Evolutionary conservation across 92 coral and sea anemone species (phyloP), one percentile per base, ranked within the genome.

Genomic region (Diadumene lineata): DNA sequence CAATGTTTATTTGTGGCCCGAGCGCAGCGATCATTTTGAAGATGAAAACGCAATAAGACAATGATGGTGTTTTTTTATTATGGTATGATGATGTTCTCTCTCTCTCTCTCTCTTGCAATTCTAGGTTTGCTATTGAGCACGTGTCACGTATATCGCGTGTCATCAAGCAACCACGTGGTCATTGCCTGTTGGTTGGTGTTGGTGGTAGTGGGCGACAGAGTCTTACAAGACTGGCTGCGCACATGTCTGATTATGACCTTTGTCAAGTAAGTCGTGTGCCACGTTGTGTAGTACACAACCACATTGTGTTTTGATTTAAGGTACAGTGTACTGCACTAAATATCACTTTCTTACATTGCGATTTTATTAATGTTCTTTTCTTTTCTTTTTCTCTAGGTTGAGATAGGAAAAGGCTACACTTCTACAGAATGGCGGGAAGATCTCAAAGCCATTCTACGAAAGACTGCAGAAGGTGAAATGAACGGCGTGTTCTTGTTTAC

Each of bases 161-260:
- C 55, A 88, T 94, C 78, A 92, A 94, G 66, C 98, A 94, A 69
- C 98, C 98, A 43, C 98, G 98, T 75, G 98, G 98, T 46, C 98
- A 94, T 69, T 92, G 97, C 66, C 85, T 94, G 22, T 68, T 94
- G 86, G 98, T 94, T 56, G 98, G 98, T 32, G 98, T 94, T 34
- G 98, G 98, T 17, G 98, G 98, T 24, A 91, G 97, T 69, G 98
- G 98, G 21, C 66, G 98, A 30, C 98, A 94, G 88, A 94, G 98
- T 82, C 83, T 94, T 13, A 94, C 98, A 26, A 76, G 97, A 76
- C 76, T 94, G 28, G 98, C 98, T 16, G 98, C 98, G 8, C 98
- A 94, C 66, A 94, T 94, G 98, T 91, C 98, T 15, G 98, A 94
- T 77, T 94, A 84, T 56, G 98, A 94, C 77, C 85, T 94, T 69